phyloP scores from a whole-genome alignment of 2,113 vertebrate genomes.

The Vimba vimba region DNA sequence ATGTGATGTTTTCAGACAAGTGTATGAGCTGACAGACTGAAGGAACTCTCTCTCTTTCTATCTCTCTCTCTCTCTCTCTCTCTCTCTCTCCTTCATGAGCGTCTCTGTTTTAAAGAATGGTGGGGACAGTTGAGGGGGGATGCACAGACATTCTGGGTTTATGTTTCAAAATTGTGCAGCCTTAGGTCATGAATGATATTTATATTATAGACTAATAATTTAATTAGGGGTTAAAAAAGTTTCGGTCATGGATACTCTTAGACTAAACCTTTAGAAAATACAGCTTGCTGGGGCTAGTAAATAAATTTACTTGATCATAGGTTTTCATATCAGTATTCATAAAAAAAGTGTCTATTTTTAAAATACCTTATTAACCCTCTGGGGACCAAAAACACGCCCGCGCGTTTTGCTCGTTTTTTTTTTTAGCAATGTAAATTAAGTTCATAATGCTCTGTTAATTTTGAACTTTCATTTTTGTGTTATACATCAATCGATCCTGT shows the following conservation, averaged over 20 bases:
- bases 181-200: background rate
- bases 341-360: too few relatives aligned
- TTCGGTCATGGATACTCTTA: too few relatives aligned
- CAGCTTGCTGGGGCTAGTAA: background rate
- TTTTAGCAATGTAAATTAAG: too few relatives aligned
- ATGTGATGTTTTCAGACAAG: constrained; percentile 50
- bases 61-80: background rate
- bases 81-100: background rate
- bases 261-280: too few relatives aligned
- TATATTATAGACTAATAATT: background rate
- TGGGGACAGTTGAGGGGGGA: background rate
- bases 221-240: background rate
- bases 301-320: background rate
- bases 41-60: constrained; percentile 45
- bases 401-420: too few relatives aligned
- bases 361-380: too few relatives aligned
- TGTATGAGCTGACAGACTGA: constrained; percentile 56
- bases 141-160: background rate
- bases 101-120: background rate
- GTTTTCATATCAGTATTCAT: too few relatives aligned
- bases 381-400: too few relatives aligned
- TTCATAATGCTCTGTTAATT: too few relatives aligned
- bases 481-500: too few relatives aligned
- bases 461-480: too few relatives aligned
- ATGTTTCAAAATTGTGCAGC: background rate